Conservation (phyloP, 2,888 invertebrate genomes). For the Bembecia ichneumoniformis region DNA sequence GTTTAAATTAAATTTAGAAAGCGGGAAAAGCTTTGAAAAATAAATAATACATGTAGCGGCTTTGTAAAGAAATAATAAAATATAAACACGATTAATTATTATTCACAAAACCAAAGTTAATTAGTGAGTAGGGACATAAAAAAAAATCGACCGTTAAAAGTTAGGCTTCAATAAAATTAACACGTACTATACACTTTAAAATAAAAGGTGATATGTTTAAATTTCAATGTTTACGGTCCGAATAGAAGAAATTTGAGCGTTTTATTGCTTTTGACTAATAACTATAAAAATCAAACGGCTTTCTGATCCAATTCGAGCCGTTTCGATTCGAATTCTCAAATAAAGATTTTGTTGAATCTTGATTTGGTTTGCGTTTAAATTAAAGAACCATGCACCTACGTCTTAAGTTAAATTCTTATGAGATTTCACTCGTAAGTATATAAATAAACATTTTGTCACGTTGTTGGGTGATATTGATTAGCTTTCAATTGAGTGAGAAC, state of each 20-base stretch:
- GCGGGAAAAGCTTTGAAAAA: too few species aligned
- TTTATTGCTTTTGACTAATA: not conserved
- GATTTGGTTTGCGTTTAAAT: too few species aligned
- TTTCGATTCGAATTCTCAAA: not conserved
- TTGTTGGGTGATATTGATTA: too few species aligned
- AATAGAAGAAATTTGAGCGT: not conserved
- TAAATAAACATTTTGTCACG: too few species aligned
- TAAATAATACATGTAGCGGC: too few species aligned
- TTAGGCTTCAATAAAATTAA: conserved; percentile 5
- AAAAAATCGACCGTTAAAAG: conserved; percentile 1
- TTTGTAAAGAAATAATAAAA: too few species aligned
- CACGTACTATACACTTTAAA: conserved; percentile 9
- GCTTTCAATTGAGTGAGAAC: too few species aligned
- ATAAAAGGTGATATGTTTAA: conserved; percentile 11
- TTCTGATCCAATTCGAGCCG: not conserved
- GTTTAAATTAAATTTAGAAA: too few species aligned
- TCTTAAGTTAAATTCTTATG: too few species aligned
- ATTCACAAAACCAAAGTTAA: not conserved
- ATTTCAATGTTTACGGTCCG: not conserved
- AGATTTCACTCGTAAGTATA: too few species aligned
- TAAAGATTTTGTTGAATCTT: not conserved
- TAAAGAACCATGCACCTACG: too few species aligned
- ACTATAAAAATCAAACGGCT: not conserved
- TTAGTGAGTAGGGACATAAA: not conserved
- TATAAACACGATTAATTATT: too few species aligned